These are phyloP conservation scores for Probosciger aterrimus DNA, from an alignment of 2,113 vertebrate genomes.

Conservation along the genomic window DNA sequence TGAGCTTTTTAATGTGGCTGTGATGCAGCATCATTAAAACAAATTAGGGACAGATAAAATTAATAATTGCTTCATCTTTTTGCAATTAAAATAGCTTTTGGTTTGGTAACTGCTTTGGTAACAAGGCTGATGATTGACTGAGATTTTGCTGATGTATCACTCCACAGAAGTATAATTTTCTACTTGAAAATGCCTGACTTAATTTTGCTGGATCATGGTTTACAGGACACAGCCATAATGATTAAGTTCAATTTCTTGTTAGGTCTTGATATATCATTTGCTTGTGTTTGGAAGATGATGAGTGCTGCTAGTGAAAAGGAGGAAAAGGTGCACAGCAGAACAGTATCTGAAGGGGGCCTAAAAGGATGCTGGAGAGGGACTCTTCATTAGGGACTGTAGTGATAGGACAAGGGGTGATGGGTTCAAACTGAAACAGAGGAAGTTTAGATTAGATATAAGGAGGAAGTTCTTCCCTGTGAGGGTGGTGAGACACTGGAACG, in stretches of 20 bases:
- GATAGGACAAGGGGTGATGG: not conserved
- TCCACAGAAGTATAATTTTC: not conserved
- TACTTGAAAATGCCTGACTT: not conserved
- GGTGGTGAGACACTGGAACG: not conserved
- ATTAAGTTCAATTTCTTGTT: not conserved
- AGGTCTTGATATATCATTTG: not conserved
- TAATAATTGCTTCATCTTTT: not conserved
- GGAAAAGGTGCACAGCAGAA: not conserved
- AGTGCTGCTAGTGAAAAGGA: not conserved
- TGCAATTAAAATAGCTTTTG: not conserved
- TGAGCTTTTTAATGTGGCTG: not conserved
- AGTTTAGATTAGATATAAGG: not conserved
- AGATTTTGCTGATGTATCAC: not conserved
- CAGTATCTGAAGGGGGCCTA: not conserved
- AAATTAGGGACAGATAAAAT: constrained; percentile 20
- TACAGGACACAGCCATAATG: not conserved
- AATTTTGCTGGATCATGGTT: not conserved
- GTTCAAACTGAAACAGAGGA: not conserved
- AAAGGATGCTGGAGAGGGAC: not conserved
- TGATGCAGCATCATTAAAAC: not conserved
- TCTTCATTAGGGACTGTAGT: not conserved
- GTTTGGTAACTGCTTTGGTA: not conserved
- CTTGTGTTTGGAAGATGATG: not conserved
- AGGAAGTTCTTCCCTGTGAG: not conserved
- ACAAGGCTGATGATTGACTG: not conserved